phyloP scores from a whole-genome alignment of 2,797 vertebrate genomes.

The Pangasius macronema region DNA sequence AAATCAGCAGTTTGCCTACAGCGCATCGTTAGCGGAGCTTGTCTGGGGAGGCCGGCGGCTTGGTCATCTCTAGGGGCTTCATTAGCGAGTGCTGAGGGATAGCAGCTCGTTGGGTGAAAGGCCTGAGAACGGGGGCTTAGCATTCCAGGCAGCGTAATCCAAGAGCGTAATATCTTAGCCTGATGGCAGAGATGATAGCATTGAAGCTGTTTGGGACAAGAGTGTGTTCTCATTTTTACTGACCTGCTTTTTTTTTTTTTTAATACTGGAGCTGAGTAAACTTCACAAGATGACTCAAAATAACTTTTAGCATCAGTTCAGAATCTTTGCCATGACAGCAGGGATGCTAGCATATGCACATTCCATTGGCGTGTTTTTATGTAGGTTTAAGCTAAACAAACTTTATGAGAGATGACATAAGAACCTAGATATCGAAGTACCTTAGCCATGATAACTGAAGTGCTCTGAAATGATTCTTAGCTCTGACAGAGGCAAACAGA shows the following conservation, averaged over 20 bases:
- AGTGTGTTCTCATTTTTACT: constrained; percentile 4
- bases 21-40: constrained; percentile 68
- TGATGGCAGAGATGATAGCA: constrained; percentile 12
- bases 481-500: not conserved
- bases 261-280: not conserved
- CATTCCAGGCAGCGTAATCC: constrained; percentile 27
- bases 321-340: not conserved
- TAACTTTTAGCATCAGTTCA: not conserved
- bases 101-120: constrained; percentile 49
- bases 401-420: not conserved
- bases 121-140: constrained; percentile 25
- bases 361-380: not conserved
- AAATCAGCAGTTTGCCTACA: constrained; percentile 75
- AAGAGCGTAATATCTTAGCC: constrained; percentile 27
- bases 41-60: constrained; percentile 66
- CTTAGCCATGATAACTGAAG: not conserved
- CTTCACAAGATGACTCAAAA: not conserved
- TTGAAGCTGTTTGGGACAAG: not conserved
- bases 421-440: not conserved
- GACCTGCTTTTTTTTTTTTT: not conserved
- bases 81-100: constrained; percentile 66
- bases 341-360: not conserved
- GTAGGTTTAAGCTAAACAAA: not conserved
- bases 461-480: not conserved
- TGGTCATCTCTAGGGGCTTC: constrained; percentile 74